phyloP scores from a whole-genome alignment of 2,797 vertebrate species.

The Pseudocheirus occidentalis region DNA sequence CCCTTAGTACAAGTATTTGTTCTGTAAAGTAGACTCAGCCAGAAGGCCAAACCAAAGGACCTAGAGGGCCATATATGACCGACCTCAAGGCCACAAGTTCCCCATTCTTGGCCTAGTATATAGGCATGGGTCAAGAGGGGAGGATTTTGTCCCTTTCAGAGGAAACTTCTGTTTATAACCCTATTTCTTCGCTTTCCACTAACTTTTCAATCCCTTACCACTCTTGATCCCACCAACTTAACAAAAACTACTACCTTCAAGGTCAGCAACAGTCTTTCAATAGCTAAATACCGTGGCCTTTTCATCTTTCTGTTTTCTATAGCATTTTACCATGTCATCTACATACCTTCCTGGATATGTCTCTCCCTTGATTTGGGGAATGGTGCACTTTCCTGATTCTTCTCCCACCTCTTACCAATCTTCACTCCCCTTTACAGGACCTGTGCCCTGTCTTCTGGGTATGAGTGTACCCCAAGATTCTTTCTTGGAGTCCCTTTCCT shows the following conservation, averaged over 20 bases:
- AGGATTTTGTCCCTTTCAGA: not conserved
- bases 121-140: not conserved
- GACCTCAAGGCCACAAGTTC: no score
- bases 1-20: no score
- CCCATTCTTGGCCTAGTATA: not conserved
- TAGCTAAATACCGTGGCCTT: not conserved
- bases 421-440: not conserved
- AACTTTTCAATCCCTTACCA: not conserved
- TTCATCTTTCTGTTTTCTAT: not conserved
- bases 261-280: not conserved
- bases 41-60: no score
- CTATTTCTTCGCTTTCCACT: not conserved
- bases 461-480: not conserved
- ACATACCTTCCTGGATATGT: not conserved
- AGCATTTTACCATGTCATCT: not conserved
- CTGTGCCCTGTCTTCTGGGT: not conserved
- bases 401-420: not conserved
- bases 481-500: not conserved
- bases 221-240: not conserved
- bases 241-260: not conserved
- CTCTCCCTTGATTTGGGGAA: not conserved
- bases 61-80: no score
- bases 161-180: not conserved
- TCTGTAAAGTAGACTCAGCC: no score
- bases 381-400: not conserved